A percentile compares a stretch with the other conserved stretches of the same genome.
Conservation (phyloP, 2,113 vertebrate species). For the Calidris pygmaea region DNA sequence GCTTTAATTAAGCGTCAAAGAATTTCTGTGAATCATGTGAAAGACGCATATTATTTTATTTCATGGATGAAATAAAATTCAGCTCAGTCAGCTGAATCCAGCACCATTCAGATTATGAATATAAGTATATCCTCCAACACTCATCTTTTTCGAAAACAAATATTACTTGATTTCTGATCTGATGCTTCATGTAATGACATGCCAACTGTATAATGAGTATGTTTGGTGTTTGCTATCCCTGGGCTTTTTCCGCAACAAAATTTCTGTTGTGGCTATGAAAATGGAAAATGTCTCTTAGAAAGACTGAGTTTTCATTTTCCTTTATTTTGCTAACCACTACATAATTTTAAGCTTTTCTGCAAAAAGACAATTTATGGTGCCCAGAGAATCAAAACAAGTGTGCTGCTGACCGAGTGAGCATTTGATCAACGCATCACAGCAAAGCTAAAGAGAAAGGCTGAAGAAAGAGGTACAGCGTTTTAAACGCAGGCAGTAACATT, state of each 20-base stretch:
- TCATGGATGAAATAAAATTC: not conserved
- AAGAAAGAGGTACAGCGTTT: not conserved
- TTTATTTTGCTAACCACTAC: not conserved
- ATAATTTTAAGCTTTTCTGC: conserved; percentile 9
- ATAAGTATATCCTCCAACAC: not conserved
- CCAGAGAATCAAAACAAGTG: not conserved
- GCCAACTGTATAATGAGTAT: not conserved
- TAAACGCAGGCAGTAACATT: not conserved
- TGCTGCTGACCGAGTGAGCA: not conserved
- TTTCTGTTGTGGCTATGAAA: not conserved
- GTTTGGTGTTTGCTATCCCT: not conserved
- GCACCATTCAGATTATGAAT: not conserved
- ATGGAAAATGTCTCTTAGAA: not conserved
- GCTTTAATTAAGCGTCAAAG: not conserved
- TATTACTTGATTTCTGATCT: not conserved
- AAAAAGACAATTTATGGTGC: not conserved
- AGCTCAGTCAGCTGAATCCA: conserved; percentile 11
- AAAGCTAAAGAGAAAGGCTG: not conserved
- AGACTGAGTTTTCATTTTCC: not conserved
- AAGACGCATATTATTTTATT: not conserved
- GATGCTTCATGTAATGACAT: not conserved
- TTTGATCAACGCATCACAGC: not conserved
- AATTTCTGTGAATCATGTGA: not conserved
- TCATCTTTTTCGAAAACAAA: conserved; percentile 22
- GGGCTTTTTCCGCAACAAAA: not conserved